Evolutionary conservation across 1,140 invertebrate genomes (phyloP).

Genomic region (Bacillus rossius): DNA sequence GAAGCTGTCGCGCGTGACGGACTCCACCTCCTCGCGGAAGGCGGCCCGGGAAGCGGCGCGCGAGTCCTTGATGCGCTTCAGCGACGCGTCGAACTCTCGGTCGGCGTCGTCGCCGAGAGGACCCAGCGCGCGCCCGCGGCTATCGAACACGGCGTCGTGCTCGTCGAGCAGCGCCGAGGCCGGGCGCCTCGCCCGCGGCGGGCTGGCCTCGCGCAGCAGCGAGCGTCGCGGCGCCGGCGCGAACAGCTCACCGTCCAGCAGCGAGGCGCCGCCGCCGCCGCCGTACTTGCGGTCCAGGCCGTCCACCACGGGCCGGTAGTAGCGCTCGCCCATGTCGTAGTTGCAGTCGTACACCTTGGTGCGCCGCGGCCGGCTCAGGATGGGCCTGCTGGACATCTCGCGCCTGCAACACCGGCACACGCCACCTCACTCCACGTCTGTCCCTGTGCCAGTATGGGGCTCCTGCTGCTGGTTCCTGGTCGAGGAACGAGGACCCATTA

Average conservation of each 20-base stretch:
- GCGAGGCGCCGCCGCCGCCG: slow-evolving; percentile 24
- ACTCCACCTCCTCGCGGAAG: neutral
- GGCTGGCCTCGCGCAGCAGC: slow-evolving; percentile 16
- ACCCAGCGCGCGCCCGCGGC: slow-evolving; percentile 32
- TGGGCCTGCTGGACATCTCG: slow-evolving; percentile 33
- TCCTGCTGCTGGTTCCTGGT: too few relatives aligned
- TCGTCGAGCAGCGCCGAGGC: slow-evolving; percentile 29
- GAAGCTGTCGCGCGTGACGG: too few relatives aligned
- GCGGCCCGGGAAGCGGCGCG: neutral
- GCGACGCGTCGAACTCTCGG: neutral
- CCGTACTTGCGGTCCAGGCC: slow-evolving; percentile 62
- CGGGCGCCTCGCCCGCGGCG: slow-evolving; percentile 2
- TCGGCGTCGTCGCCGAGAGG: neutral
- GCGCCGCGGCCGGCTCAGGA: slow-evolving; percentile 54
- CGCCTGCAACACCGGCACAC: too few relatives aligned
- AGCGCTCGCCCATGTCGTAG: slow-evolving; percentile 71
- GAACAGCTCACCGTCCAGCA: neutral
- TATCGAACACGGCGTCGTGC: slow-evolving; percentile 43
- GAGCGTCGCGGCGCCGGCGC: slow-evolving; percentile 17
- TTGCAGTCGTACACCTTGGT: slow-evolving; percentile 74
- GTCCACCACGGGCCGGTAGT: slow-evolving; percentile 68
- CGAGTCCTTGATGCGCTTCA: slow-evolving; percentile 1
- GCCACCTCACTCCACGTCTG: too few relatives aligned
- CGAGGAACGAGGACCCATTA: too few relatives aligned
- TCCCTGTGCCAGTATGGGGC: too few relatives aligned